Percentiles rank a stretch among this genome's conserved stretches.
Conservation (phyloP, 2,888 invertebrate species). For the Charanyca ferruginea region DNA sequence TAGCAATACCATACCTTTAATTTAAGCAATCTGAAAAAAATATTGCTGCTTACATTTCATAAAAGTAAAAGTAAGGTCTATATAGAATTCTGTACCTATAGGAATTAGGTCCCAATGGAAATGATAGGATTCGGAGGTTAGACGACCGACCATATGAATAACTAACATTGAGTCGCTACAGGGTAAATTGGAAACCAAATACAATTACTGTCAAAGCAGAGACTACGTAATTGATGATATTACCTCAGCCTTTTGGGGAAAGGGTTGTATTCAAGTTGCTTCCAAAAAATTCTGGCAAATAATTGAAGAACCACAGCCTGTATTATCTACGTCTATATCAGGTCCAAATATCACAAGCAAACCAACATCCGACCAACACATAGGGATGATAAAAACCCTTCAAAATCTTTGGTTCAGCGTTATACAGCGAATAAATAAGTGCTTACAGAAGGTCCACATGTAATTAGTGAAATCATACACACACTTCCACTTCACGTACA, state of each 20-base stretch:
- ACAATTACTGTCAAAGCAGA: slow-evolving; percentile 17
- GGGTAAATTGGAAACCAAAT: slow-evolving; percentile 24
- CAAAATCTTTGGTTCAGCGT: slow-evolving; percentile 30
- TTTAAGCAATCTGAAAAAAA: too few species aligned
- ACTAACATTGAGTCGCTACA: background rate
- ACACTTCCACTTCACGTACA: too few species aligned
- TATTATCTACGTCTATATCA: slow-evolving; percentile 31
- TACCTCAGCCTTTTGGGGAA: background rate
- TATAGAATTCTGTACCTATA: background rate
- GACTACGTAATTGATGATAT: slow-evolving; percentile 6
- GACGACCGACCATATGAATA: slow-evolving; percentile 2
- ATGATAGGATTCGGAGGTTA: slow-evolving; percentile 18
- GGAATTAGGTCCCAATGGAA: background rate
- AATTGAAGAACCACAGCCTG: background rate
- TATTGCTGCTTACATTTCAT: too few species aligned
- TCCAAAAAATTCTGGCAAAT: too few species aligned
- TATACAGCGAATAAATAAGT: background rate
- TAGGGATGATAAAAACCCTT: slow-evolving; percentile 33
- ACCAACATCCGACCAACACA: slow-evolving; percentile 5
- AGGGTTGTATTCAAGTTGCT: background rate
- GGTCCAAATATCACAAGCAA: slow-evolving; percentile 24
- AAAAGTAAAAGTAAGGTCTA: background rate
- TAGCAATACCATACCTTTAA: background rate
- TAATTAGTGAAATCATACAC: too few species aligned
- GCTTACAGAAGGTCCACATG: slow-evolving; percentile 14